Percentiles rank a stretch among this genome's conserved stretches.
Evolutionary conservation across 2,113 vertebrate species (phyloP).

Genomic region (Protomyctophum bolini): DNA sequence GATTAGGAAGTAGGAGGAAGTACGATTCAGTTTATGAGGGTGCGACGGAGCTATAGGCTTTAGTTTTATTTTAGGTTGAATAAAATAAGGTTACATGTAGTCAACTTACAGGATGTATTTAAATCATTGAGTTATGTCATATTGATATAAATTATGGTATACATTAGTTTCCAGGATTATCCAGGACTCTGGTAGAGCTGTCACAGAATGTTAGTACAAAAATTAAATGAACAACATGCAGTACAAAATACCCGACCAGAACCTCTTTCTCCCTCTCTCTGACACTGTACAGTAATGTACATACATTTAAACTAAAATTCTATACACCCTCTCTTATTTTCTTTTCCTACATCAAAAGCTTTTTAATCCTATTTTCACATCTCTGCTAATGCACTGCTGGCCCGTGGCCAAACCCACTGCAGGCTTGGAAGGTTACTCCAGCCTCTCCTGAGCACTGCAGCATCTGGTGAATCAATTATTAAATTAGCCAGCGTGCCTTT

Average conservation of each 20-base stretch:
- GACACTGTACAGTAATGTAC: constrained; percentile 38
- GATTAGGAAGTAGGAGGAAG: too few species aligned
- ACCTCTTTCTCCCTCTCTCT: constrained; percentile 2
- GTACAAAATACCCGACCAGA: neutral
- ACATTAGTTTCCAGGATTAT: neutral
- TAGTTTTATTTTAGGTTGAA: too few species aligned
- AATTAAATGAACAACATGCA: constrained; percentile 5
- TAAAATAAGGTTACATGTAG: too few species aligned
- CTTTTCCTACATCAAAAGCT: constrained; percentile 62
- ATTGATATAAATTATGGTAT: too few species aligned
- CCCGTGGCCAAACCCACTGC: constrained; percentile 66
- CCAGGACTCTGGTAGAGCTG: neutral
- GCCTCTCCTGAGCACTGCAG: constrained; percentile 76
- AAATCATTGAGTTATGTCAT: too few species aligned
- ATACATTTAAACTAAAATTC: constrained; percentile 59
- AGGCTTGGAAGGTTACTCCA: constrained; percentile 72
- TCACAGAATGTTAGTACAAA: neutral
- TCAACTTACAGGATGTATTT: too few species aligned
- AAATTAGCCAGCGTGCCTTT: constrained; percentile 77
- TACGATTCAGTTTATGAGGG: too few species aligned
- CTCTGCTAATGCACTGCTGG: constrained; percentile 73
- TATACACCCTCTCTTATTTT: constrained; percentile 36
- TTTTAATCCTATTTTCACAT: constrained; percentile 77
- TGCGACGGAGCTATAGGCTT: too few species aligned
- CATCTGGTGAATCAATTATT: constrained; percentile 83